These are phyloP conservation scores for Argynnis bischoffii DNA, from an alignment of 2,888 invertebrate genomes.

Conservation along the genomic window DNA sequence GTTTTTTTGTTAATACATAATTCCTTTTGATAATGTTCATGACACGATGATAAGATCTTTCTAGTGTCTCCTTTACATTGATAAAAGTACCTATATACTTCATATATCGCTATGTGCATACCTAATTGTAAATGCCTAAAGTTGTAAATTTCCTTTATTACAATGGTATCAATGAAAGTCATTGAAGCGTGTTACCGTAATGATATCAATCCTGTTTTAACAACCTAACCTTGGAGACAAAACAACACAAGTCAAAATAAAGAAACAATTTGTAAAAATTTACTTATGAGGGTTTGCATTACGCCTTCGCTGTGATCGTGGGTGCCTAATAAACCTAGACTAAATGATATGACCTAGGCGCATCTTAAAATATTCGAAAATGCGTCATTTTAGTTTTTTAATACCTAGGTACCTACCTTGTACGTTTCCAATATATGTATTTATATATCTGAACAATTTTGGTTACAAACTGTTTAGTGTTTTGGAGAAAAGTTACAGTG, in stretches of 20 bases:
- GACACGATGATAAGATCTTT: slow-evolving; percentile 12
- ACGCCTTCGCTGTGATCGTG: slow-evolving; percentile 64
- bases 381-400: too few species aligned
- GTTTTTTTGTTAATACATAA: slow-evolving; percentile 4
- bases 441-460: too few species aligned
- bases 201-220: slow-evolving; percentile 52
- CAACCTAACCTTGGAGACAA: slow-evolving; percentile 47
- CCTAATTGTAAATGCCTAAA: background rate
- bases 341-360: slow-evolving; percentile 56
- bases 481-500: too few species aligned
- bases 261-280: slow-evolving; percentile 47
- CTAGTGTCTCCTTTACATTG: background rate
- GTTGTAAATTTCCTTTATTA: slow-evolving; percentile 25
- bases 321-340: slow-evolving; percentile 58
- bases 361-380: slow-evolving; percentile 16
- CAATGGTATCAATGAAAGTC: slow-evolving; percentile 31
- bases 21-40: background rate
- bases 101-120: background rate
- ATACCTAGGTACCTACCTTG: too few species aligned
- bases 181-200: slow-evolving; percentile 49
- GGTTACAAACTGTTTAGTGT: too few species aligned
- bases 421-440: too few species aligned
- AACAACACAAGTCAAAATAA: slow-evolving; percentile 37
- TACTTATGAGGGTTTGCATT: slow-evolving; percentile 61
- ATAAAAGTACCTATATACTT: background rate